Evolutionary conservation across 2,888 invertebrate species (phyloP).

Genomic region (Hoplodrina blanda): DNA sequence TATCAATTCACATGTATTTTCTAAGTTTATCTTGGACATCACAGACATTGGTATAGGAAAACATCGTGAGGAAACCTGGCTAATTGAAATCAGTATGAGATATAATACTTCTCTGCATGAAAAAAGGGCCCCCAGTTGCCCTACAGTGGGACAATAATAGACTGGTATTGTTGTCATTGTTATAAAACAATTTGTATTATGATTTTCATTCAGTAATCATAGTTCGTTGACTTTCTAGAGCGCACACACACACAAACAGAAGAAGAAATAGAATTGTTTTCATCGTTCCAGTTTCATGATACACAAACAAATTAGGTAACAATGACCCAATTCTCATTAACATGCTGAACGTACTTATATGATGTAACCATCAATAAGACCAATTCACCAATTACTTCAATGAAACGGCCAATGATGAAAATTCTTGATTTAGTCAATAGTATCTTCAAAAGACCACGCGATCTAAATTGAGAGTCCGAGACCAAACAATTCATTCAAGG

Average conservation of each 20-base stretch:
- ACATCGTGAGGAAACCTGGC: too few relatives aligned
- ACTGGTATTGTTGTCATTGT: too few relatives aligned
- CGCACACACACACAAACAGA: neutral
- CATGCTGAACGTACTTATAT: neutral
- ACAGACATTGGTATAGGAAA: too few relatives aligned
- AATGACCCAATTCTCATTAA: neutral
- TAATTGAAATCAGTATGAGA: too few relatives aligned
- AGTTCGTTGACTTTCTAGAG: neutral
- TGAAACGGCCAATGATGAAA: constrained; percentile 33
- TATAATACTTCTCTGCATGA: too few relatives aligned
- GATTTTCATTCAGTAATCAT: too few relatives aligned
- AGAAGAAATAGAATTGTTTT: too few relatives aligned
- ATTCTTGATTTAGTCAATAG: constrained; percentile 27
- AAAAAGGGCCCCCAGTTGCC: too few relatives aligned
- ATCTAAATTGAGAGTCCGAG: constrained; percentile 35
- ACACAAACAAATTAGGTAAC: constrained; percentile 11
- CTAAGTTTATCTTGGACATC: too few relatives aligned
- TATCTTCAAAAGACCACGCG: constrained; percentile 13
- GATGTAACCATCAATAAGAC: constrained; percentile 3
- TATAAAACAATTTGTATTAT: too few relatives aligned
- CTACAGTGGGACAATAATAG: too few relatives aligned
- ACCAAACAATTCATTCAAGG: constrained; percentile 36
- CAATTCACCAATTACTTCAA: constrained; percentile 45
- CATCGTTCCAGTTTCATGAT: neutral
- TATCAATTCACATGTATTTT: too few relatives aligned